Evolutionary conservation across 2,113 vertebrate genomes (phyloP), one percentile per base, ranked within the genome.

Genomic region (Rhinichthys klamathensis): DNA sequence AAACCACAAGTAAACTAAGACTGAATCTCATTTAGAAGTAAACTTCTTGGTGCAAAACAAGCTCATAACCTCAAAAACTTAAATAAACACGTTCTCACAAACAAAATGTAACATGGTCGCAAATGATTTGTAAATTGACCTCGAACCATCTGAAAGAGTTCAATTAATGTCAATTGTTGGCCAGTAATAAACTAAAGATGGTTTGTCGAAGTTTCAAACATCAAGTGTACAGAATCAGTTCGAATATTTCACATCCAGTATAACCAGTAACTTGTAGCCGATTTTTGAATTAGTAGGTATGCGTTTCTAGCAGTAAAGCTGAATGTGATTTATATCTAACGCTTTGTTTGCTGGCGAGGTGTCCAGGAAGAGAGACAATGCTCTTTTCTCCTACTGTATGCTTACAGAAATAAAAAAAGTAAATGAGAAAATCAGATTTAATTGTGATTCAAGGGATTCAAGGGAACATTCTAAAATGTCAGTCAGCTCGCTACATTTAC

Each of bases 21-120:
- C 23, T 38, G 51, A 49, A 80, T 23, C n/a, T 35, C 44, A 58
- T 23, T 38, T 67, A 58, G 21, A 80, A 80, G 75, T 86, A 74
- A 82, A 79, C 70, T 21, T 70, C 70, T 85, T 67, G 67, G 84
- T 86, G 76, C 83, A 86, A 88, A 87, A 32, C 54, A 86, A 84
- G 15, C 44, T 61, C 54, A 77, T 51, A 76, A 84, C 60, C 82
- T 84, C 76, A 70, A 77, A 41, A 56, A 56, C 58, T 76, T 30
- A 54, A 72, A 85, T 25, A 49, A 27, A 69, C 54, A 51, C 30
- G 35, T 23, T n/a, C 49, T 54, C 30, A 21, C 25, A 6, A n/a
- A 38, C 27, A 1, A 77, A 81, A 73, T 41, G n/a, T 41, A 54
- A 65, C 56, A 80, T 16, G 9, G 38, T 49, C 69, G 65, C 41